Evolutionary conservation across 2,113 vertebrate species (phyloP), one percentile per base, ranked within the genome.

Genomic region (Antechinus stuartii): DNA sequence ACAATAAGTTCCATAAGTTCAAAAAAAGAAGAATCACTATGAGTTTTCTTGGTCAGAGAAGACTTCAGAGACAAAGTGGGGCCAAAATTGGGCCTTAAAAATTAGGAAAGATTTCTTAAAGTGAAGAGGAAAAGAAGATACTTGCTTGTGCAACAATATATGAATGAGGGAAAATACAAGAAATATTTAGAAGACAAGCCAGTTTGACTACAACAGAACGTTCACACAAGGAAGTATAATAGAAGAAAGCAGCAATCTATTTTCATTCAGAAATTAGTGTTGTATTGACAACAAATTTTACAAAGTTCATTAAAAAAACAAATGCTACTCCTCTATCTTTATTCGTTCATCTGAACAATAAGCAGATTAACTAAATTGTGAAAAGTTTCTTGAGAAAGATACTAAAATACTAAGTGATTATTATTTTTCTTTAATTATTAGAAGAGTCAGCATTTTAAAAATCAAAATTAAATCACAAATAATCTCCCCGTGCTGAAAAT

Each of bases 301-400:
- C 16, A 76, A 42, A 84, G 5, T 16, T 84, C n/a, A 26, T 8
- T 91, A 53, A 96, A 96, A 96, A 95, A 25, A 11, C 92, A 94
- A 90, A 91, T 0, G 54, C 7, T 16, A n/a, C 30, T 42, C n/a
- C 93, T 89, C 89, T 14, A 11, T 89, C 23, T 92, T 94, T 49
- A 95, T 55, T 94, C 49, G 93, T 92, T 93, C 47, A 92, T 61
- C 89, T 95, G n/a, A 91, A 97, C 7, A 95, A 93, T 54, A 26
- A 30, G 53, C 2, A 92, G 25, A 49, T 90, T 27, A 54, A 57
- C 91, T 68, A 93, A 91, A 0, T 30, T 94, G 90, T 61, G 50
- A 94, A 96, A 96, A 92, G 92, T 93, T 91, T 89, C 4, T 94
- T 91, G 49, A 89, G 23, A 93, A 19, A 42, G n/a, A 84, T 84